These are phyloP conservation scores for Solenopsis fugax DNA, from an alignment of 1,140 invertebrate genomes.

Conservation along the genomic window DNA sequence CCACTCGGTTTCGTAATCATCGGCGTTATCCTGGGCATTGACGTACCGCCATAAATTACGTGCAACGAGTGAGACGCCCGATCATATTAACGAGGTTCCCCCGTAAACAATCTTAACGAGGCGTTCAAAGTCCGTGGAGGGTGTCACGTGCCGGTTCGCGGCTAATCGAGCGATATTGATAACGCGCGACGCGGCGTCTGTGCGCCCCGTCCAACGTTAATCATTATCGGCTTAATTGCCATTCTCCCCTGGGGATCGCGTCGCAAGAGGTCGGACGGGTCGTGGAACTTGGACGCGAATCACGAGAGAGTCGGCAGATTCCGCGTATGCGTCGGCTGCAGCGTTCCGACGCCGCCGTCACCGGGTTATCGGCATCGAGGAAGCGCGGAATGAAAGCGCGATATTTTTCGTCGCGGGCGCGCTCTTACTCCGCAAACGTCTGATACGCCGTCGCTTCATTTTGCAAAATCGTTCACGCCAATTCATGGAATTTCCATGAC, in stretches of 20 bases:
- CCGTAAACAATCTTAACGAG: constrained; percentile 80
- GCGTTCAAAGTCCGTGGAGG: constrained; percentile 82
- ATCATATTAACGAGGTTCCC: constrained; percentile 55
- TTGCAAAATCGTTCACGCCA: neutral
- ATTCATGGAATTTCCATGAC: neutral
- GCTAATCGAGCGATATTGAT: constrained; percentile 74
- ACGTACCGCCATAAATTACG: constrained; percentile 57
- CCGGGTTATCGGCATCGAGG: constrained; percentile 38
- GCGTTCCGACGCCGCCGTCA: neutral
- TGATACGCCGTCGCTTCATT: neutral
- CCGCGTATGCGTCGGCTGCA: constrained; percentile 38
- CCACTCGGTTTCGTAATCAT: constrained; percentile 30
- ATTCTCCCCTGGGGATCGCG: constrained; percentile 81
- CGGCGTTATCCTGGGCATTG: constrained; percentile 12
- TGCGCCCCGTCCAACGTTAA: constrained; percentile 51
- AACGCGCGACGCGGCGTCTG: constrained; percentile 63
- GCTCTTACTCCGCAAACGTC: neutral
- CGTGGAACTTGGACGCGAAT: constrained; percentile 78
- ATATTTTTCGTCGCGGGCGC: constrained; percentile 10
- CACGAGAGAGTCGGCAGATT: constrained; percentile 72
- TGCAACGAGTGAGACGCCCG: constrained; percentile 13
- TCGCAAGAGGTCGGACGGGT: constrained; percentile 77
- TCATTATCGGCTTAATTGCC: constrained; percentile 81
- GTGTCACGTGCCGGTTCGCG: constrained; percentile 79
- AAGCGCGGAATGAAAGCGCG: constrained; percentile 13